Evolutionary conservation across 2,888 invertebrate species (phyloP).

Genomic region (Allacma fusca): DNA sequence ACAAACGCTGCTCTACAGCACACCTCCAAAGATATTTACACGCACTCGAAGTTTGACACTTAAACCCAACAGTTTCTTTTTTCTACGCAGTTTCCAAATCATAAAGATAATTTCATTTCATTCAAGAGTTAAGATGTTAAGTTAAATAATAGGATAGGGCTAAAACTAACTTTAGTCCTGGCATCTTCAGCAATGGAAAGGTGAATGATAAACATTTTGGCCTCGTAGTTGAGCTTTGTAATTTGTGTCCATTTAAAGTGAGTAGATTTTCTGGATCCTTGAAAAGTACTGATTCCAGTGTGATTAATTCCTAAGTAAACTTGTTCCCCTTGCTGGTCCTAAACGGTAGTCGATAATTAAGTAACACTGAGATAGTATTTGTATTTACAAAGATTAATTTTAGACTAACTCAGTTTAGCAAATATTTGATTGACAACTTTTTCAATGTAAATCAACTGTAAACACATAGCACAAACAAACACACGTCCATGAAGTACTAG

Average conservation of each 20-base stretch:
- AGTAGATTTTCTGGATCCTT: constrained; percentile 89
- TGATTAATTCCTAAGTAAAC: constrained; percentile 95
- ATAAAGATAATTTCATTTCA: not conserved
- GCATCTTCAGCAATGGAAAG: constrained; percentile 85
- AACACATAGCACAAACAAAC: too few species aligned
- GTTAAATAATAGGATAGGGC: not conserved
- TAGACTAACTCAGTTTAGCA: too few species aligned
- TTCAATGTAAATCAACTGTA: too few species aligned
- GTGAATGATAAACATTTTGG: constrained; percentile 97
- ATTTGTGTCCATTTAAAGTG: constrained; percentile 97
- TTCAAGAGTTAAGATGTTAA: not conserved
- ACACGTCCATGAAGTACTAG: too few species aligned
- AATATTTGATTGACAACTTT: too few species aligned
- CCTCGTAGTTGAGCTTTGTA: constrained; percentile 95
- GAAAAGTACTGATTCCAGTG: constrained; percentile 93
- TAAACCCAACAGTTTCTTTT: constrained; percentile 93
- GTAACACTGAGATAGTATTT: too few species aligned
- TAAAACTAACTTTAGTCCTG: constrained; percentile 62
- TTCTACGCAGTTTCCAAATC: constrained; percentile 71
- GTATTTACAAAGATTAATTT: too few species aligned
- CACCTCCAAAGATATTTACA: constrained; percentile 97
- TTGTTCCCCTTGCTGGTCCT: constrained; percentile 93
- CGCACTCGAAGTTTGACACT: constrained; percentile 89
- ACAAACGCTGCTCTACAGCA: constrained; percentile 96
- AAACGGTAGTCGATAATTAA: constrained; percentile 57